These are phyloP conservation scores for Alouatta palliata DNA, from an alignment of 2,113 vertebrate species.

Conservation along the genomic window DNA sequence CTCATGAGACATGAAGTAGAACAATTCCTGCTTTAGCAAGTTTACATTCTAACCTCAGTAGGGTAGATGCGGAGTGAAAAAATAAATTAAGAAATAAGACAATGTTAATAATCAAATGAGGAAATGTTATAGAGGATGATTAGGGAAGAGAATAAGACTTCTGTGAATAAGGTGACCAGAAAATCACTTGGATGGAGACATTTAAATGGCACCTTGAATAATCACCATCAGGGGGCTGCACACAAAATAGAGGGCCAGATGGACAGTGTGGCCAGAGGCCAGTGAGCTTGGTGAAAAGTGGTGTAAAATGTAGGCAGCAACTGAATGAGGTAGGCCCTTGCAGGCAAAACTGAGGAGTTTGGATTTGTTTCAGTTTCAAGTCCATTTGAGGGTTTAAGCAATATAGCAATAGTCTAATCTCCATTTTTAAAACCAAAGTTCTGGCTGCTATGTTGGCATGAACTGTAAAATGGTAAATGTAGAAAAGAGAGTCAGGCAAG, in stretches of 20 bases:
- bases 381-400: not conserved
- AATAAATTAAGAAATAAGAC: not conserved
- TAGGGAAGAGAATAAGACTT: not conserved
- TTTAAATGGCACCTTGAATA: not conserved
- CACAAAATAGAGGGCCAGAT: not conserved
- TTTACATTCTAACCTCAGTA: not conserved
- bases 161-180: not conserved
- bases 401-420: not conserved
- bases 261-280: not conserved
- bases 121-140: not conserved
- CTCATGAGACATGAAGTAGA: not conserved
- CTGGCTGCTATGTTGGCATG: not conserved
- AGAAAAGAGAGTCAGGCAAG: not conserved
- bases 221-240: not conserved
- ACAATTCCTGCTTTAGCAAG: not conserved
- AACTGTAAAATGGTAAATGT: not conserved
- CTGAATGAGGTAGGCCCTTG: not conserved
- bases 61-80: not conserved
- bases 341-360: not conserved
- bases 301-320: not conserved
- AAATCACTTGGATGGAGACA: not conserved
- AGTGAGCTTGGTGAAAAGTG: not conserved
- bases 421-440: not conserved
- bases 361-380: conserved; percentile 4
- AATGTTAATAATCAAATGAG: not conserved